Percentiles rank a stretch among this genome's conserved stretches.
Conservation (phyloP, 2,113 vertebrate species). For the Chloropsis hardwickii region DNA sequence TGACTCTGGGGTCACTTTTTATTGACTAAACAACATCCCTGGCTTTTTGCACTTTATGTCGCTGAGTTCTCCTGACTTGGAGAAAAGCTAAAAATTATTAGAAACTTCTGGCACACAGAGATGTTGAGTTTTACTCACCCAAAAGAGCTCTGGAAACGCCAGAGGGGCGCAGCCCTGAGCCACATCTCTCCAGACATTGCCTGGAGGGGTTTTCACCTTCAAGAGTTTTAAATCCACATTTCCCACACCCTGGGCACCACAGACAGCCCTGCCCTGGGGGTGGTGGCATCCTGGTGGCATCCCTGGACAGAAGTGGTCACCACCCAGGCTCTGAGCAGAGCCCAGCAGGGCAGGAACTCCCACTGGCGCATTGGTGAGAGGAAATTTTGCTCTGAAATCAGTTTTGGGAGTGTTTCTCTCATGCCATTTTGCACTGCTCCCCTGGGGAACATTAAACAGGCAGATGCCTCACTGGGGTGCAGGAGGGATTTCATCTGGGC, state of each 20-base stretch:
- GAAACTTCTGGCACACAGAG: not conserved
- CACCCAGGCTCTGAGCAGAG: not conserved
- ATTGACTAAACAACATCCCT: not conserved
- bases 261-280: not conserved
- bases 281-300: not conserved
- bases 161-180: not conserved
- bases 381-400: not conserved
- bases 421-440: not conserved
- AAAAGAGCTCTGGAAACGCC: not conserved
- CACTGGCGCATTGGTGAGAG: not conserved
- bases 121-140: not conserved
- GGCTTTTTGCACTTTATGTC: not conserved
- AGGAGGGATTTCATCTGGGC: not conserved
- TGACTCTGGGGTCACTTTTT: not conserved
- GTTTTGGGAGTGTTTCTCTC: not conserved
- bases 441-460: not conserved
- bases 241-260: not conserved
- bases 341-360: not conserved
- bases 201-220: not conserved
- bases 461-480: not conserved
- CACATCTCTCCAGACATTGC: not conserved
- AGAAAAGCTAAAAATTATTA: not conserved
- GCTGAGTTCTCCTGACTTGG: not conserved
- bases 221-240: not conserved
- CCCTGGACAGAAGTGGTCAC: not conserved